Conservation (phyloP, 2,113 vertebrate species). For the Canis aureus region DNA sequence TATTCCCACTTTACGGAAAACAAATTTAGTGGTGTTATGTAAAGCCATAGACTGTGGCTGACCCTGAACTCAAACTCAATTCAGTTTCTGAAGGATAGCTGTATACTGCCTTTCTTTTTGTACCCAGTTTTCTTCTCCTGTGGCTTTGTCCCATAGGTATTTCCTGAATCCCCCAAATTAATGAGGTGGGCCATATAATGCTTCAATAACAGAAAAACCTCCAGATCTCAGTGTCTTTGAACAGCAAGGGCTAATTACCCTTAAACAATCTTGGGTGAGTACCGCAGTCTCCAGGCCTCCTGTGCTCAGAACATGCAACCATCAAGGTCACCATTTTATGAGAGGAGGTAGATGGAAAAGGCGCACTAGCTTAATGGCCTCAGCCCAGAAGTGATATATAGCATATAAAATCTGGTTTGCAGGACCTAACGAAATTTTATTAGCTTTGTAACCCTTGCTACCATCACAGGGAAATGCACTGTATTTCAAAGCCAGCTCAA, state of each 20-base stretch:
- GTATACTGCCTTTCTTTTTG: neutral
- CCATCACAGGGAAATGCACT: neutral
- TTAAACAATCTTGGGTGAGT: neutral
- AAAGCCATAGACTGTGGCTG: neutral
- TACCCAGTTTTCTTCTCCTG: neutral
- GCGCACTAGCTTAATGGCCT: neutral
- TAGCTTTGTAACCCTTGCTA: neutral
- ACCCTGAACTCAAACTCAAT: neutral
- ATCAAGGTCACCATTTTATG: neutral
- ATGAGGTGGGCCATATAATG: neutral
- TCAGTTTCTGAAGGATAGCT: neutral
- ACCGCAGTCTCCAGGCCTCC: neutral
- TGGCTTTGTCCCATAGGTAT: neutral
- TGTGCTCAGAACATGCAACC: neutral
- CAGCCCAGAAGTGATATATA: neutral
- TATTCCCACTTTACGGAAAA: neutral
- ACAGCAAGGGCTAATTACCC: neutral
- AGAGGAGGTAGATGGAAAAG: neutral
- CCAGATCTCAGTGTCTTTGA: neutral
- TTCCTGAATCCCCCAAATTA: neutral
- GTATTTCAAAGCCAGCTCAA: neutral
- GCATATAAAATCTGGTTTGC: neutral
- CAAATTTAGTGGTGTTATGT: neutral
- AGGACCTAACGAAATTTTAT: neutral
- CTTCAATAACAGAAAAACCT: neutral